Percentiles rank a stretch among this genome's conserved stretches.
phyloP scores from a whole-genome alignment of 2,113 vertebrate genomes.

The Phaethornis superciliosus region DNA sequence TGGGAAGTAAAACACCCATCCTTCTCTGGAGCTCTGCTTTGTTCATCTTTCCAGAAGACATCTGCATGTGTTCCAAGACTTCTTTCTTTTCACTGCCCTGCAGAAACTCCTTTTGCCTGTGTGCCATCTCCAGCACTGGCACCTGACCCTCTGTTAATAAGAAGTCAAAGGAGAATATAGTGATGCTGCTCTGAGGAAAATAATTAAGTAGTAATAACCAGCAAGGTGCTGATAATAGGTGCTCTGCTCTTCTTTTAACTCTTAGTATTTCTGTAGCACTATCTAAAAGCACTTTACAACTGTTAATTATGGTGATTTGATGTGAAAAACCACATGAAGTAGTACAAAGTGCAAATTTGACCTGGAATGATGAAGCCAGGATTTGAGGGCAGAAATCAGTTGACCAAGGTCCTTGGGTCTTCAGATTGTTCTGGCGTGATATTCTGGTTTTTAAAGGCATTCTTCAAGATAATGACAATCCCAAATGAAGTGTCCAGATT shows the following conservation, averaged over 20 bases:
- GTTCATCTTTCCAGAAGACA: neutral
- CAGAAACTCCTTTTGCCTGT: neutral
- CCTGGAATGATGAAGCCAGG: neutral
- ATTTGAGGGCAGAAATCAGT: neutral
- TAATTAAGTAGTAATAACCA: neutral
- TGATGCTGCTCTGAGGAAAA: neutral
- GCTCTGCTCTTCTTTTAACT: neutral
- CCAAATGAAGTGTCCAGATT: neutral
- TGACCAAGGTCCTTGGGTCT: neutral
- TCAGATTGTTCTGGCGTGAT: neutral
- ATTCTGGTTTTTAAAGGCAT: constrained; percentile 1
- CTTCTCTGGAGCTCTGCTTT: constrained; percentile 9
- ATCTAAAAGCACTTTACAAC: constrained; percentile 61
- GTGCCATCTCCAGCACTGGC: neutral
- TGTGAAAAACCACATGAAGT: neutral
- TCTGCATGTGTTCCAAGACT: neutral
- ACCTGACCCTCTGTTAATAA: neutral
- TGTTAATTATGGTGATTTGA: neutral
- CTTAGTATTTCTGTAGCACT: constrained; percentile 8
- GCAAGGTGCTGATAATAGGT: neutral
- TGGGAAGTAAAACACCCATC: neutral
- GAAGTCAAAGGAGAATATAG: neutral
- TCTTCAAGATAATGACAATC: neutral
- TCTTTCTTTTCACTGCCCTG: neutral
- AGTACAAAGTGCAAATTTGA: neutral